Percentiles rank a stretch among this genome's conserved stretches.
Conservation (phyloP, 2,797 vertebrate species). For the Tokudaia tokunoshimensis region DNA sequence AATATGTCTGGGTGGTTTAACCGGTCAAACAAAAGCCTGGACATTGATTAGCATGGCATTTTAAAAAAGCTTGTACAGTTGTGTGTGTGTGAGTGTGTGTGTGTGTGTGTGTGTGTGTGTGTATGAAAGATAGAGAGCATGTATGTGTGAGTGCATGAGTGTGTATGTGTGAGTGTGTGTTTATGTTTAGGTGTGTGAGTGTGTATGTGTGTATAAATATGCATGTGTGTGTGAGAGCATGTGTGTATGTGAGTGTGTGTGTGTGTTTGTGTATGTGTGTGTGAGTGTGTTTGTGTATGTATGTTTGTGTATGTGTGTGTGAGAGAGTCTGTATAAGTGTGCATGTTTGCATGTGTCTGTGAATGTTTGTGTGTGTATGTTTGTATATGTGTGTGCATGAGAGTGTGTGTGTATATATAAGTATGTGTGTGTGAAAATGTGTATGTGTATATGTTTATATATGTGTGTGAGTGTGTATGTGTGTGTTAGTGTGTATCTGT, state of each 20-base stretch:
- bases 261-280: neutral
- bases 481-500: no score
- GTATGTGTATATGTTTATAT: no score
- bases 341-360: neutral
- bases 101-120: neutral
- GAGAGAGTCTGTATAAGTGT: no score
- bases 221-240: neutral
- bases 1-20: neutral
- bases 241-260: neutral
- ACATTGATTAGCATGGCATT: neutral
- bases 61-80: neutral
- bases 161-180: neutral
- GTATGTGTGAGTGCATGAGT: no score
- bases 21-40: neutral
- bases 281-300: neutral
- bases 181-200: neutral
- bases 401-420: no score
- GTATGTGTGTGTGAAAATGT: no score
- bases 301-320: neutral
- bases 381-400: neutral
- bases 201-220: neutral
- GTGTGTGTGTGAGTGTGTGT: neutral
- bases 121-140: neutral
- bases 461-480: no score
- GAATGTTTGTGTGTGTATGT: neutral